Conservation (phyloP, 2,888 invertebrate genomes). For the Drosophila leonis region DNA sequence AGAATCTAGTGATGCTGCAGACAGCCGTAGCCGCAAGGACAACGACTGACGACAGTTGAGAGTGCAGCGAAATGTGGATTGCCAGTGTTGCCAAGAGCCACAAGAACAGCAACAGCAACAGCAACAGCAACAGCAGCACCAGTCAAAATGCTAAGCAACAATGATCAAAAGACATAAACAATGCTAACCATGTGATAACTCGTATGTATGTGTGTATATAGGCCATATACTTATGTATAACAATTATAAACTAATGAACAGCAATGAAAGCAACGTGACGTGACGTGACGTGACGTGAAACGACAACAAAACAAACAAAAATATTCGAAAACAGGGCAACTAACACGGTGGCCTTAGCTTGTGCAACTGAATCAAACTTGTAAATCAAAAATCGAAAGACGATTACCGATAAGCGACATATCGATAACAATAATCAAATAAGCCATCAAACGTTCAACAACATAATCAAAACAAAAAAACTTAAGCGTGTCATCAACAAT, state of each 20-base stretch:
- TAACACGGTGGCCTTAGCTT: constrained; percentile 76
- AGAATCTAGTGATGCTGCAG: constrained; percentile 33
- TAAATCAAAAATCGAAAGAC: constrained; percentile 48
- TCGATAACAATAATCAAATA: constrained; percentile 39
- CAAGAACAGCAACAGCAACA: constrained; percentile 3
- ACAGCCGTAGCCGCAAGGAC: constrained; percentile 29
- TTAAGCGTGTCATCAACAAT: constrained; percentile 32
- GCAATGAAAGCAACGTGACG: constrained; percentile 55
- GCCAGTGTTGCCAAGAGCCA: constrained; percentile 47
- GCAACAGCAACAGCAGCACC: neutral
- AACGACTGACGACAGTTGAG: constrained; percentile 67
- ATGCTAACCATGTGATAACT: constrained; percentile 71
- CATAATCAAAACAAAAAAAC: constrained; percentile 15
- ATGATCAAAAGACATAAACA: constrained; percentile 40
- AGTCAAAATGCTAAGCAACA: constrained; percentile 32
- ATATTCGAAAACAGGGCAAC: constrained; percentile 53
- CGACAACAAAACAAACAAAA: neutral
- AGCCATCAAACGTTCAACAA: constrained; percentile 4
- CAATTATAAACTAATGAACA: constrained; percentile 65
- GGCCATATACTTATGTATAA: constrained; percentile 69
- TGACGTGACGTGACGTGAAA: constrained; percentile 11
- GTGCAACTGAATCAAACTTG: constrained; percentile 73
- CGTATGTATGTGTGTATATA: constrained; percentile 73
- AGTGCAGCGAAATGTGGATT: constrained; percentile 60
- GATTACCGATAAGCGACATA: constrained; percentile 40